Evolutionary conservation across 1,140 invertebrate species (phyloP).

Genomic region (Halesus radiatus): DNA sequence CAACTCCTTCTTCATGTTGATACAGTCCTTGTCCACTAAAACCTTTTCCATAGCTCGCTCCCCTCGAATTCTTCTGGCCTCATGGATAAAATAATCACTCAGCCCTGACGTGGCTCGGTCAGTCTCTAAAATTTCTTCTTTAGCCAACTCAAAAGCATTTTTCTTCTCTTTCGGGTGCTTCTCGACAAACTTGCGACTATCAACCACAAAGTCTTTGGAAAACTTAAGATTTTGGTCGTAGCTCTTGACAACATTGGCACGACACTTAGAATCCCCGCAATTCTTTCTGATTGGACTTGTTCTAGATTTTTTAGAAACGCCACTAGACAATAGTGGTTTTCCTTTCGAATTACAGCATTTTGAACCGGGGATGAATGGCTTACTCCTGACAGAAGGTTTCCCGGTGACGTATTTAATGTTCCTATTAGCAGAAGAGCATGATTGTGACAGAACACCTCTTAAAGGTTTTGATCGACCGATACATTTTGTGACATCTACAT

Average conservation of each 20-base stretch:
- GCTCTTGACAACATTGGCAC: background rate
- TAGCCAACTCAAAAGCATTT: slow-evolving; percentile 65
- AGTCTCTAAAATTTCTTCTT: slow-evolving; percentile 59
- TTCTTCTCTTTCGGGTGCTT: slow-evolving; percentile 58
- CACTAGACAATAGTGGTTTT: background rate
- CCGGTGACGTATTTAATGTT: slow-evolving; percentile 24
- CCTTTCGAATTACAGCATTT: background rate
- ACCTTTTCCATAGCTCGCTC: slow-evolving; percentile 64
- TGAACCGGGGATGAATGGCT: background rate
- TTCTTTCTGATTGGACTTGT: slow-evolving; percentile 13
- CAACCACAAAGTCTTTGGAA: slow-evolving; percentile 57
- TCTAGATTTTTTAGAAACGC: background rate
- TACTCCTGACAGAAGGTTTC: slow-evolving; percentile 16
- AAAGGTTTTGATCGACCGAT: slow-evolving; percentile 29
- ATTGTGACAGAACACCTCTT: slow-evolving; percentile 25
- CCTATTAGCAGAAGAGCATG: background rate
- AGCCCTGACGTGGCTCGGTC: slow-evolving; percentile 13
- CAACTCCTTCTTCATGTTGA: slow-evolving; percentile 65
- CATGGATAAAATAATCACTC: slow-evolving; percentile 54
- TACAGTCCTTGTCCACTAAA: slow-evolving; percentile 66
- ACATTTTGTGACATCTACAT: background rate
- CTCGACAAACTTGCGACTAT: slow-evolving; percentile 59
- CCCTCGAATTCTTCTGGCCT: slow-evolving; percentile 60
- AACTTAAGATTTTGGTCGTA: slow-evolving; percentile 57
- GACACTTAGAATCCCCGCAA: background rate